phyloP scores from a whole-genome alignment of 1,140 invertebrate species.

The Periplaneta americana region DNA sequence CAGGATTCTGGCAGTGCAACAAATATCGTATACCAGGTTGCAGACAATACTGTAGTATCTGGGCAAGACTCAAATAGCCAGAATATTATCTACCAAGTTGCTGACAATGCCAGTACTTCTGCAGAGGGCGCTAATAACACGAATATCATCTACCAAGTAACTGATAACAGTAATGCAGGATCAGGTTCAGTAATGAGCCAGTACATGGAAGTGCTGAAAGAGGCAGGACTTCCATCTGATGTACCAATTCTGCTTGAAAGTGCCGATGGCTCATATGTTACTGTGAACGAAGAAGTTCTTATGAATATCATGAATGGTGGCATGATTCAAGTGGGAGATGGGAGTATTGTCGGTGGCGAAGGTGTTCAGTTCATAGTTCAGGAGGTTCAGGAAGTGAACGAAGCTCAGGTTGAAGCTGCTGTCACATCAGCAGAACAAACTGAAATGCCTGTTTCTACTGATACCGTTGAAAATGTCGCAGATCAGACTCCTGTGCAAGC shows the following conservation, averaged over 20 bases:
- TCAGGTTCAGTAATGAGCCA: constrained; percentile 7
- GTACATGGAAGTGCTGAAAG: constrained; percentile 46
- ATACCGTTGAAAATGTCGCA: neutral
- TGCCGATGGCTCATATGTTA: constrained; percentile 47
- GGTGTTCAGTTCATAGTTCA: constrained; percentile 17
- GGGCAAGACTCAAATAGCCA: neutral
- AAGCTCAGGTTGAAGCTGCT: neutral
- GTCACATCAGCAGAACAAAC: neutral
- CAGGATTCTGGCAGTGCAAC: neutral
- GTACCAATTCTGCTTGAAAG: constrained; percentile 47
- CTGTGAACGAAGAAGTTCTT: constrained; percentile 48
- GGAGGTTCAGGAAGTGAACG: constrained; percentile 7
- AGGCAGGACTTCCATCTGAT: constrained; percentile 45
- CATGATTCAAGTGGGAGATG: constrained; percentile 12
- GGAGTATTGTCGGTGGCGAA: constrained; percentile 14
- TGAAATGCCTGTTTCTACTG: neutral
- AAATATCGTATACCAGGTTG: constrained; percentile 13
- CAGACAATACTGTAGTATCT: neutral
- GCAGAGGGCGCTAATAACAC: constrained; percentile 1
- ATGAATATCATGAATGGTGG: constrained; percentile 46
- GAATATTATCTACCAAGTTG: neutral
- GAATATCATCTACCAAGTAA: constrained; percentile 8
- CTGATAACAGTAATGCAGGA: neutral
- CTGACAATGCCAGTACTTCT: neutral
- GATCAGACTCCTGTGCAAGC: neutral